Evolutionary conservation across 2,113 vertebrate species (phyloP), one percentile per base, ranked within the genome.

Genomic region (Ptilonorhynchus violaceus): DNA sequence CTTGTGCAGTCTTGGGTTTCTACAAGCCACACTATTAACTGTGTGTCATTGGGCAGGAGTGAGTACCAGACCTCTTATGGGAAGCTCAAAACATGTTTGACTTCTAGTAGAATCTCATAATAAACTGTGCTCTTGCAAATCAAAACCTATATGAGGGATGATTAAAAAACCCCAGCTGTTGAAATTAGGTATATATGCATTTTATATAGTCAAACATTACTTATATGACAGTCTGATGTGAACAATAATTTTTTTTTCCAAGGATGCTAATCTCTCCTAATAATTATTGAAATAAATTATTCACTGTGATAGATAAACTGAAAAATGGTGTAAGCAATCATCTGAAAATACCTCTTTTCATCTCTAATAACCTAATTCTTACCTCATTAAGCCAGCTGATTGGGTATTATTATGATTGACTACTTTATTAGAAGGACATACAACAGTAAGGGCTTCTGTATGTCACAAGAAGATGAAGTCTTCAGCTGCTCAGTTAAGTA

Each of bases 361-460:
- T 93, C 56, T 96, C 89, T 85, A 83, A 96, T 93, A 93, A 78
- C 73, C 73, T 83, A 74, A 96, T 97, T 95, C 83, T 86, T 67
- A 64, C 88, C 73, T 97, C 92, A 95, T 97, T 97, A 97, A 96
- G 89, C 83, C 70, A 89, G 70, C 31, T 90, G 94, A 97, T 92
- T 92, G 80, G 63, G 69, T 96, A 90, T 63, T 89, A 77, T 9
- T 52, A 86, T 95, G 93, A 97, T 94, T 97, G 98, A 96, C 60
- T 89, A 62, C 74, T 70, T 81, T 72, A 81, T 77, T 89, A 37
- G 72, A 85, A 53, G 69, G 90, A 85, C 47, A 44, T 60, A 35
- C 1, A 72, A 22, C 58, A 73, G n/a, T 30, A 62, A 69, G 44
- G 47, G 77, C 74, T 95, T 94, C 56, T 49, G 39, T 59, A 12